phyloP scores from a whole-genome alignment of 92 coral and sea anemone species.

The Pocillopora meandrina region DNA sequence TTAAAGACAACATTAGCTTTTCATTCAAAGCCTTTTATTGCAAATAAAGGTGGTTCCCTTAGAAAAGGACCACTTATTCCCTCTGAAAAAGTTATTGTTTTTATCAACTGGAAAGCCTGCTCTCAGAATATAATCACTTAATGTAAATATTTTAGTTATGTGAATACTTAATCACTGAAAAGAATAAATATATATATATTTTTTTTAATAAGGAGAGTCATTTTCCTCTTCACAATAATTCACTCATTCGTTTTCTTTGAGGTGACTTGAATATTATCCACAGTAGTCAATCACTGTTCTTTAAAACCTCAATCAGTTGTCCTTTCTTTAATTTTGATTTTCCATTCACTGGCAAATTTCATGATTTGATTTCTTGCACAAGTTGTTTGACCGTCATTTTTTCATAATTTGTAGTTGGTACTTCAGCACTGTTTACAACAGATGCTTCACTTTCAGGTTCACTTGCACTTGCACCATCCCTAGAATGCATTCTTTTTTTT shows the following conservation, averaged over 20 bases:
- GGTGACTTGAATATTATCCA: too few species aligned
- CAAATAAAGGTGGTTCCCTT: not conserved
- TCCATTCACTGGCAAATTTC: not conserved
- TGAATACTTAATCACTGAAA: too few species aligned
- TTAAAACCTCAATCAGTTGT: slow-evolving; percentile 23
- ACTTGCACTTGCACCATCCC: not conserved
- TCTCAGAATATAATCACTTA: not conserved
- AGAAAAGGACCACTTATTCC: slow-evolving; percentile 43
- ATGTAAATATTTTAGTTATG: not conserved
- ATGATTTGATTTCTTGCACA: slow-evolving; percentile 8
- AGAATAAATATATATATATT: too few species aligned
- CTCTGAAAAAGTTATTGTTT: slow-evolving; percentile 11
- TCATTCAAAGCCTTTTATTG: slow-evolving; percentile 5
- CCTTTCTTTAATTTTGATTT: slow-evolving; percentile 6
- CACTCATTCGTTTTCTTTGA: too few species aligned
- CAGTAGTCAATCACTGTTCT: not conserved
- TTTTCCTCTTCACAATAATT: too few species aligned
- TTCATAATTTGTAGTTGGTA: not conserved
- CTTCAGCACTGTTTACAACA: not conserved
- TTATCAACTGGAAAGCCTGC: slow-evolving; percentile 27
- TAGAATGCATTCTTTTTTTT: not conserved
- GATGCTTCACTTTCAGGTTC: not conserved
- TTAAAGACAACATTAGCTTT: not conserved
- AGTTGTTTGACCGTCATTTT: slow-evolving; percentile 22
- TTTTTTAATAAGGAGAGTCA: too few species aligned